Percentiles rank a stretch among this genome's conserved stretches.
Conservation (phyloP, 2,113 vertebrate species). For the Oreochromis niloticus region DNA sequence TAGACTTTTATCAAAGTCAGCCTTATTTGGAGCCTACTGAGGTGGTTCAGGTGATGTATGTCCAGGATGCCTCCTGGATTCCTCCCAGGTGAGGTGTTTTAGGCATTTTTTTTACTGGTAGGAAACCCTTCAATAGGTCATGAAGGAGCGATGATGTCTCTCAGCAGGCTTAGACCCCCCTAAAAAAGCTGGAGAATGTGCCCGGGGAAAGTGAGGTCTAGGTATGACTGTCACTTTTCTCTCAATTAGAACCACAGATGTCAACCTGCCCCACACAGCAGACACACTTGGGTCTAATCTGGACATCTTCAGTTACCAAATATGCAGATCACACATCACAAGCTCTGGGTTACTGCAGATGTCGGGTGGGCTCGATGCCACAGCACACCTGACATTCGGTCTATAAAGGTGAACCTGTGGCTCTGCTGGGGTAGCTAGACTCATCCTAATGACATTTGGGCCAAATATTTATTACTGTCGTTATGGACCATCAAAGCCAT, state of each 20-base stretch:
- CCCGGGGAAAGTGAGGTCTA: not conserved
- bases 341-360: not conserved
- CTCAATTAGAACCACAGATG: not conserved
- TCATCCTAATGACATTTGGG: not conserved
- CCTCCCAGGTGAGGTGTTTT: not conserved
- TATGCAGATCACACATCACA: not conserved
- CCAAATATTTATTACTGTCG: not conserved
- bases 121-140: not conserved
- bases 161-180: rapidly evolving
- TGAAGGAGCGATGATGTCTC: not conserved
- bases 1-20: not conserved
- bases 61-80: not conserved
- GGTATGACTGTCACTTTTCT: not conserved
- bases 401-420: not conserved
- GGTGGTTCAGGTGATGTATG: not conserved
- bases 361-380: not conserved
- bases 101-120: not conserved
- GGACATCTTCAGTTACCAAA: not conserved
- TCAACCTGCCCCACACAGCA: not conserved
- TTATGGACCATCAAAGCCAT: not conserved
- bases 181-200: not conserved
- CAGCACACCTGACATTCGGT: not conserved
- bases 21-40: not conserved
- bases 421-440: not conserved
- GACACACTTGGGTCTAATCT: not conserved